phyloP scores from a whole-genome alignment of 1,140 invertebrate species.

The Tetramorium parvispinum region DNA sequence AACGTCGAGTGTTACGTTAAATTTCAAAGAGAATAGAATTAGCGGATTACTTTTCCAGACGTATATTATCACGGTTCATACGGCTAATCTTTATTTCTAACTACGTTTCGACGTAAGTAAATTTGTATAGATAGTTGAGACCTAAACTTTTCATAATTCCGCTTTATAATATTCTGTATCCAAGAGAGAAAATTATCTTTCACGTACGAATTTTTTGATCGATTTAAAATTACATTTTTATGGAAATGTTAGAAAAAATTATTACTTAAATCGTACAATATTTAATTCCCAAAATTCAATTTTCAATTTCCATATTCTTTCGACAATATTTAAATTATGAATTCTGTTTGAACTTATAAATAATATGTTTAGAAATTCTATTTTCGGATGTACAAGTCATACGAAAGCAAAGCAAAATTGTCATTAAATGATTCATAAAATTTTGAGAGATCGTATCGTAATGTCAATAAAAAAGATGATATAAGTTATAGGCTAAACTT shows the following conservation, averaged over 20 bases:
- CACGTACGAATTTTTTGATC: background rate
- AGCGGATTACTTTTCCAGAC: slow-evolving; percentile 11
- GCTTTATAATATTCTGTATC: too few species aligned
- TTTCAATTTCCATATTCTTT: background rate
- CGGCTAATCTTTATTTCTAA: background rate
- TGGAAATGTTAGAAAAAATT: background rate
- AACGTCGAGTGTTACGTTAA: slow-evolving; percentile 18
- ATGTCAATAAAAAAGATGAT: slow-evolving; percentile 22
- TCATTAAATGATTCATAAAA: background rate
- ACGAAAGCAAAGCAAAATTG: background rate
- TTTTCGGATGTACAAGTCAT: background rate
- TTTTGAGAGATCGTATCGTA: background rate
- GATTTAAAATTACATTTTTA: background rate
- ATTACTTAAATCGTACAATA: background rate
- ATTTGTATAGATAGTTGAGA: background rate
- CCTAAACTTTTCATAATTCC: background rate
- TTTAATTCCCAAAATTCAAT: background rate
- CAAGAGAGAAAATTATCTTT: background rate
- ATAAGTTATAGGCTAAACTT: background rate
- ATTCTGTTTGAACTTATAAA: background rate
- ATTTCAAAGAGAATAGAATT: slow-evolving; percentile 26
- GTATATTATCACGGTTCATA: background rate
- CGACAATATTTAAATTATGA: background rate
- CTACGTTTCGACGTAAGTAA: background rate
- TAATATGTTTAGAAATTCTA: background rate